Base-by-base conservation (phyloP, 2,888 invertebrate species). In the Saturnia pavonia region DNA sequence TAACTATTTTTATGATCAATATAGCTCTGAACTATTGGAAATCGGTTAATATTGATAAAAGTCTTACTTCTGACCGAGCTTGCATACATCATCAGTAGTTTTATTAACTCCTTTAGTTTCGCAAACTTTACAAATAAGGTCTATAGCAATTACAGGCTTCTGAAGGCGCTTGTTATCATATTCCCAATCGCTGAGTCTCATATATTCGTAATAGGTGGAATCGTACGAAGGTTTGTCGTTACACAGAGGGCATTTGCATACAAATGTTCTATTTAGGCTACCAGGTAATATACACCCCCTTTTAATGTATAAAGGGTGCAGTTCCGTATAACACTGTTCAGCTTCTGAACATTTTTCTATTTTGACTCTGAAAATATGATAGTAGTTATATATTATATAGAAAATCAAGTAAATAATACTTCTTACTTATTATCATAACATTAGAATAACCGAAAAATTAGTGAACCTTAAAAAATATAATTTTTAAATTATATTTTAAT, bases 181-280 rank as follows among this genome's bases (percentile, higher is more conserved):
- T 75, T 84, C 80, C 91, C 91, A 91, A 79, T 91, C 89, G 69
- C 74, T 77, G 69, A 87, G 68, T 69, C 76, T 80, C 67, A 75
- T 79, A 77, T 91, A 91, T 63, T 85, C 81, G 75, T 87, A 91
- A 79, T 84, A 84, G 70, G 77, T 74, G 70, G 73, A 69, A 67
- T 88, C 85, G 68, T 78, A 74, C 25, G 83, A 81, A 72, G 88
- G 85, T 79, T 90, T 91, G 77, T 90, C 87, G 78, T 91, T 91
- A 76, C 91, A 91, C 51, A 91, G 76, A 57, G 86, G 88, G 75
- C 91, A 92, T 82, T 89, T 91, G 79, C 91, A 92, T 77, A 84
- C 77, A 79, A 90, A 90, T 72, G 88, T 90, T 75, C 83, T 84
- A 72, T 88, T 90, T 72, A 87, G 63, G 73, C 78, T 80, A 42